phyloP scores from a whole-genome alignment of 2,797 vertebrate species.

The Zalophus californianus region DNA sequence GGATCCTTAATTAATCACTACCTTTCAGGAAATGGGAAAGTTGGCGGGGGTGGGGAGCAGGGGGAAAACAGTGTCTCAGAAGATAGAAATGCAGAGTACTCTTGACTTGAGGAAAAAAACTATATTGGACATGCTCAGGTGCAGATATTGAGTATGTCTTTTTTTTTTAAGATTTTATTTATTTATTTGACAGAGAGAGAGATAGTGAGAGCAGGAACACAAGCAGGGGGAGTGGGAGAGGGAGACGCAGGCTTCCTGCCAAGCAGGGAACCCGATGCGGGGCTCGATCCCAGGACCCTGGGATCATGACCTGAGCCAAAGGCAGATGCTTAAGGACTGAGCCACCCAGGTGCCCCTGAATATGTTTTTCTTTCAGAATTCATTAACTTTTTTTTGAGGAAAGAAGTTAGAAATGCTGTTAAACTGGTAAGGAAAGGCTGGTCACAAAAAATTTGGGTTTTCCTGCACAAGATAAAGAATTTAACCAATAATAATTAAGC shows the following conservation, averaged over 20 bases:
- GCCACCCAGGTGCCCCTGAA: no score
- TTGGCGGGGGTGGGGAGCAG: background rate
- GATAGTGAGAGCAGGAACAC: no score
- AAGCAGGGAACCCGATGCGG: no score
- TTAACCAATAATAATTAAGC: constrained; percentile 23
- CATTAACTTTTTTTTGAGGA: background rate
- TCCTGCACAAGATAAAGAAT: background rate
- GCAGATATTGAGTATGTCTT: background rate
- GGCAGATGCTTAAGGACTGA: no score
- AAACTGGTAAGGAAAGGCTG: background rate
- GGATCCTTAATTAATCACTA: background rate
- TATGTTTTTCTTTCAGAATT: background rate
- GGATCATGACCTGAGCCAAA: no score
- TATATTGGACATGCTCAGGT: background rate
- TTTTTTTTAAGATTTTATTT: background rate
- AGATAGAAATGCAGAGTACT: background rate
- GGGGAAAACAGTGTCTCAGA: background rate
- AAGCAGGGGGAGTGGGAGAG: no score
- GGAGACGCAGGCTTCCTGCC: no score
- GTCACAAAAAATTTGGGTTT: background rate
- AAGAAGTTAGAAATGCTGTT: constrained; percentile 13
- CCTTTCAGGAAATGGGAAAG: background rate
- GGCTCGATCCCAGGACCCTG: no score
- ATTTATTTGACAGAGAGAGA: no score
- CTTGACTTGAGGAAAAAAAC: background rate